Base-by-base conservation (phyloP, 2,113 vertebrate species). In the Labeo rohita region DNA sequence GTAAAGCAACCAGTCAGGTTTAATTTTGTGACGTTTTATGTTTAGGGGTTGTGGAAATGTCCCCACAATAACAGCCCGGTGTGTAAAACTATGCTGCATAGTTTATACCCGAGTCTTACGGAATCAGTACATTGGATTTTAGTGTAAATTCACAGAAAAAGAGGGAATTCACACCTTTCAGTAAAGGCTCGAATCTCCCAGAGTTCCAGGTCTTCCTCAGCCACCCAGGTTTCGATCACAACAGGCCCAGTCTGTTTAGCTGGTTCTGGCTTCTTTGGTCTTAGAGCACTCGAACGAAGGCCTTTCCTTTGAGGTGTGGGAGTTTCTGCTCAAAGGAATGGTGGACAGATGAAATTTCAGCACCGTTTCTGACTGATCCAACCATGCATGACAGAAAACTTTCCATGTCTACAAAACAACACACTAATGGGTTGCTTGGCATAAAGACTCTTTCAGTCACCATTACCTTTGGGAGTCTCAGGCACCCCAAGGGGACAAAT, bases 151-250 rank as follows among this genome's bases (percentile, higher is more conserved):
- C 28, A 28, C 28, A 28, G 28, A 28, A 28, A 28, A 28, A 28
- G 28, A 28, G 28, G 28, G 13, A 74, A 15, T 80, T 49, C 83
- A 87, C 87, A 99, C 98, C 98, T 98, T 94, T 99, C 98, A 86
- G 98, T 96, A 95, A 99, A 99, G 74, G 97, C 98, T 94, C 98
- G 95, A 90, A 99, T 99, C 94, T 99, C 98, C 98, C 98, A 99
- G 10, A 99, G 95, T 80, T 99, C 98, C 92, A 99, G 93, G 70
- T 99, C 98, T 89, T 99, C 98, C 91, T 99, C 98, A 8, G 98
- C 95, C 56, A 99, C 97, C 98, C 98, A 99, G 45, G 96, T 98
- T 94, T 99, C 98, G 6, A 99, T 97, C 90, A 99, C 96, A 87
- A 99, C 97, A n/a, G 98, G 98, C 52, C 98, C 98, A 0, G 97